These are phyloP conservation scores for Scartelaos histophorus DNA, from an alignment of 2,113 vertebrate genomes.

Conservation along the genomic window DNA sequence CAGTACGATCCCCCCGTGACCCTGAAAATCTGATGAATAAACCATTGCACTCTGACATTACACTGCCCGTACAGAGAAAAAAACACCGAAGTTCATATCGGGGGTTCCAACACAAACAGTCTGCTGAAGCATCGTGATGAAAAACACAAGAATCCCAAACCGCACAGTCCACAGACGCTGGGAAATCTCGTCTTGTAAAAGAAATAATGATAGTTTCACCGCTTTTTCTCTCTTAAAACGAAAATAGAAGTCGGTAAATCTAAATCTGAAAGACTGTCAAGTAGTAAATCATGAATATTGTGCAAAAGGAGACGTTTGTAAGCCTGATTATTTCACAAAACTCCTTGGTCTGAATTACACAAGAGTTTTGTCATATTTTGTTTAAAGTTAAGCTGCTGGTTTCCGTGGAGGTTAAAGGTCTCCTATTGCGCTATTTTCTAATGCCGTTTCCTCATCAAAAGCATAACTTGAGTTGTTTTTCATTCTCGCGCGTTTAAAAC, in stretches of 20 bases:
- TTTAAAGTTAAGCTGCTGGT: no score
- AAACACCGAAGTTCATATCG: not conserved
- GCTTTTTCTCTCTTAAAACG: not conserved
- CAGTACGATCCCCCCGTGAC: not conserved
- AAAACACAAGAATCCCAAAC: constrained; percentile 1
- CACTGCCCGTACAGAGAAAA: not conserved
- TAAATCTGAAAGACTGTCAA: not conserved
- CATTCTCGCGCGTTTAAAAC: no score
- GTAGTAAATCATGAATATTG: no score
- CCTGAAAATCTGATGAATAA: constrained; percentile 7
- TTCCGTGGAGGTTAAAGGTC: no score
- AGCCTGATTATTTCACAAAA: not conserved
- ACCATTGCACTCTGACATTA: not conserved
- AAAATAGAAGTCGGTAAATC: not conserved
- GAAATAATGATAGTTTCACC: no score
- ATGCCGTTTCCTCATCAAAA: no score
- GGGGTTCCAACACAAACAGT: constrained; percentile 3
- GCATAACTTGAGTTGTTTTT: no score
- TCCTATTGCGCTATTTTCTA: no score
- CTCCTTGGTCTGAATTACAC: no score
- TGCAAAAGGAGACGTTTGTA: not conserved
- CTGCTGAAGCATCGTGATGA: not conserved
- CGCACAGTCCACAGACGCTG: not conserved
- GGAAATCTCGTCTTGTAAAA: not conserved
- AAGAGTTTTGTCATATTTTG: no score